Evolutionary conservation across 2,797 vertebrate species (phyloP), one percentile per base, ranked within the genome.

Genomic region (Eulemur rubriventer): DNA sequence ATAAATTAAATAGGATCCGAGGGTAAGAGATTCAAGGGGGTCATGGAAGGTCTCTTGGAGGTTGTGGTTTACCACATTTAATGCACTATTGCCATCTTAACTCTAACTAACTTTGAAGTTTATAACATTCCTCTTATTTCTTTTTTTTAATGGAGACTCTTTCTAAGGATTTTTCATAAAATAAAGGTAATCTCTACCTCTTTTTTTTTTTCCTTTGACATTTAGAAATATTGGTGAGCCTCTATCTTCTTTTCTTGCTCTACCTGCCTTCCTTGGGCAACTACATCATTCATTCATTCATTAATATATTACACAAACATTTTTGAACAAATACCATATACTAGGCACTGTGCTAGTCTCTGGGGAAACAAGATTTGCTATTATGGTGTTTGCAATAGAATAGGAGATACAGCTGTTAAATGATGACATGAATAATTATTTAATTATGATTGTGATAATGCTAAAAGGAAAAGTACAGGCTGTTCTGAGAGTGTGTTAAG

Each of bases 21-120:
- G 16, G 6, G 26, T 52, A 46, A 13, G 35, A 59, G 26, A 70
- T n/a, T 89, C 20, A 80, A 72, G 43, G 1, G 7, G 2, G 2
- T 81, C 20, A 70, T 18, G 16, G 26, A 89, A 93, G 59, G 2
- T 24, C 28, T 89, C 16, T 41, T 46, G 50, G 33, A 94, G 41
- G 26, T 2, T 67, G 3, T 26, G 11, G 2, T 48, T 65, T 63
- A 86, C 78, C 50, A 79, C 38, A 52, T 85, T 90, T 84, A 82
- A 87, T 3, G 72, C 4, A 43, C 10, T 3, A 0, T 70, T 93
- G 52, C 50, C 33, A 48, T 73, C 43, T 52, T 93, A 55, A 76
- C 41, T 69, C 9, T 87, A 94, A 61, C 24, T 92, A 94, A 61
- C 24, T 92, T 82, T 89, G 28, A 96, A 89, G 43, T n/a, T 73